Conservation (phyloP, 2,797 vertebrate species). For the Sebastes taczanowskii region DNA sequence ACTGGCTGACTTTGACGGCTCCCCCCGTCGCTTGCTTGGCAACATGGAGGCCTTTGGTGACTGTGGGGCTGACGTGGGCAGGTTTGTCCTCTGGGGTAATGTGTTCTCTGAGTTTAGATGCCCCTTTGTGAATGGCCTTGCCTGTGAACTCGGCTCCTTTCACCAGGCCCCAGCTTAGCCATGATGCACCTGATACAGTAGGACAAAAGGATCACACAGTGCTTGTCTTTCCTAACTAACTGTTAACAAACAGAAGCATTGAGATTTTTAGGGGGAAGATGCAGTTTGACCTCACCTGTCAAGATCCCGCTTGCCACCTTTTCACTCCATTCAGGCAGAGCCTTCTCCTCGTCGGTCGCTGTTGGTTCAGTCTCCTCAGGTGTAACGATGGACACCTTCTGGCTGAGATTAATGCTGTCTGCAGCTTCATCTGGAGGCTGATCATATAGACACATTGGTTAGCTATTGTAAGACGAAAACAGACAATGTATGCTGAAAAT, state of each 20-base stretch:
- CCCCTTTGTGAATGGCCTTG: conserved; percentile 95
- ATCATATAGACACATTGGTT: conserved; percentile 62
- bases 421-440: conserved; percentile 86
- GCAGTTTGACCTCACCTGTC: conserved; percentile 83
- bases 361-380: conserved; percentile 60
- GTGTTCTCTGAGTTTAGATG: conserved; percentile 93
- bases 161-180: conserved; percentile 96
- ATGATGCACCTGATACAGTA: conserved; percentile 89
- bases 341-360: conserved; percentile 72
- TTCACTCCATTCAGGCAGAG: conserved; percentile 95
- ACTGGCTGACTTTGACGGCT: conserved; percentile 97
- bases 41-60: conserved; percentile 91
- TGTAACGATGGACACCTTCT: conserved; percentile 85
- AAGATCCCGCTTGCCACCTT: conserved; percentile 95
- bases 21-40: conserved; percentile 97
- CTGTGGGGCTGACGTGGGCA: conserved; percentile 89
- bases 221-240: background rate
- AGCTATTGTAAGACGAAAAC: background rate
- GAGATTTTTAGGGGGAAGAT: background rate
- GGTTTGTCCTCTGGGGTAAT: conserved; percentile 97
- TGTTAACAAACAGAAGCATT: background rate
- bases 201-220: background rate
- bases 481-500: background rate
- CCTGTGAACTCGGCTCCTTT: conserved; percentile 97
- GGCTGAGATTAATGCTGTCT: conserved; percentile 88